These are phyloP conservation scores for Vannuccia rotundouncinata DNA, from an alignment of 2,888 invertebrate genomes.

Conservation along the genomic window DNA sequence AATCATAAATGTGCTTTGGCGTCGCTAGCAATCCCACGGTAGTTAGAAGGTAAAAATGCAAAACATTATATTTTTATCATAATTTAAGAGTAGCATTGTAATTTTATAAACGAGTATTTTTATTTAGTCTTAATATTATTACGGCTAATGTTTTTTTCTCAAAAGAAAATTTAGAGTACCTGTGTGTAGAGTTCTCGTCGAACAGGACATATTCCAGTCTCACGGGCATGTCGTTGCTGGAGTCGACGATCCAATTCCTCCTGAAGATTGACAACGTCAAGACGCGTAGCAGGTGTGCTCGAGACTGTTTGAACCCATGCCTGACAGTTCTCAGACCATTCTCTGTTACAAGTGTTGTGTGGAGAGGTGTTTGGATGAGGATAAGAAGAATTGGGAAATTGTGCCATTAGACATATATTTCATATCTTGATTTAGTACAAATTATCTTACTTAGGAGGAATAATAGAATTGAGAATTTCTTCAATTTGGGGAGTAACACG, in stretches of 20 bases:
- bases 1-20: too few species aligned
- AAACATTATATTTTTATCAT: too few species aligned
- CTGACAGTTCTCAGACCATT: conserved; percentile 89
- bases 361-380: neutral
- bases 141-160: too few species aligned
- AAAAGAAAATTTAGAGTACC: too few species aligned
- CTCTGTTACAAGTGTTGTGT: conserved; percentile 57
- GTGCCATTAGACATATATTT: too few species aligned
- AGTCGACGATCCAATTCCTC: conserved; percentile 84
- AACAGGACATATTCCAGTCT: conserved; percentile 91
- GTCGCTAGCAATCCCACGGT: too few species aligned
- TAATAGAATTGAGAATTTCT: conserved; percentile 81
- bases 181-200: conserved; percentile 86
- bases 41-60: too few species aligned
- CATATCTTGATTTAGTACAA: too few species aligned
- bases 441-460: conserved; percentile 66
- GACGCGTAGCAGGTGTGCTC: conserved; percentile 85
- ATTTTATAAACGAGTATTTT: too few species aligned
- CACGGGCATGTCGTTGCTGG: conserved; percentile 83
- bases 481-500: conserved; percentile 67
- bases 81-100: too few species aligned
- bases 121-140: too few species aligned
- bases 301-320: conserved; percentile 71
- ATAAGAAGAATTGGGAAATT: neutral
- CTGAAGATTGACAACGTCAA: conserved; percentile 92